A percentile compares a stretch with the other conserved stretches of the same genome.
phyloP scores from a whole-genome alignment of 1,140 invertebrate genomes.

The Psilanteris sp. region DNA sequence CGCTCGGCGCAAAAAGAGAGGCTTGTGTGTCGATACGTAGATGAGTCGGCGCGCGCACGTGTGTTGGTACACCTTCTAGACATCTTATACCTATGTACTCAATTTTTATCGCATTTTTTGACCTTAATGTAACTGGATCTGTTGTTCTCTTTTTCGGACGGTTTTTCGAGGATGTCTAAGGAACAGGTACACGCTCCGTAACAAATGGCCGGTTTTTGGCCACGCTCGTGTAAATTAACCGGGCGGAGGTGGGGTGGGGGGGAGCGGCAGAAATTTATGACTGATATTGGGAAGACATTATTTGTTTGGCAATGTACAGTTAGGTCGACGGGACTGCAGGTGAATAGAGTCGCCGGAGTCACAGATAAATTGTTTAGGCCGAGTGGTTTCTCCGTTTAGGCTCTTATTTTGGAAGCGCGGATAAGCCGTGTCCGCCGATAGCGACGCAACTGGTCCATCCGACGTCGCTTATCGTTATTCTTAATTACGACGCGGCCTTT shows the following conservation, averaged over 20 bases:
- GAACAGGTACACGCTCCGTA: constrained; percentile 53
- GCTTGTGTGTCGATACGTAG: constrained; percentile 49
- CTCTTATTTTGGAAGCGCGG: no score
- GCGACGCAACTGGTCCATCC: no score
- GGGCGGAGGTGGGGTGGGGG: not conserved
- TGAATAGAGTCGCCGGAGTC: constrained; percentile 11
- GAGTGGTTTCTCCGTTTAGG: not conserved
- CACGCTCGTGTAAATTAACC: constrained; percentile 48
- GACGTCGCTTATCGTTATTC: no score
- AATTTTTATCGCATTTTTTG: constrained; percentile 62
- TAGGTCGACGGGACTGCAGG: constrained; percentile 25
- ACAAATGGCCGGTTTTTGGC: constrained; percentile 51
- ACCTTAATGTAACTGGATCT: constrained; percentile 59
- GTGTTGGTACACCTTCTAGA: constrained; percentile 49
- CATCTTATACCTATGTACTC: constrained; percentile 58
- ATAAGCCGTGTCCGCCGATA: no score
- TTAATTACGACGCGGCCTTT: no score
- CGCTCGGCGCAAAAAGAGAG: constrained; percentile 37
- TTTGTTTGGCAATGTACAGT: constrained; percentile 25
- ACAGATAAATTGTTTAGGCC: constrained; percentile 31
- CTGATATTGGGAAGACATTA: constrained; percentile 44
- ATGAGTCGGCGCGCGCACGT: constrained; percentile 21
- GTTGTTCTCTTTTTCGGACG: constrained; percentile 52
- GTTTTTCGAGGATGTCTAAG: constrained; percentile 45
- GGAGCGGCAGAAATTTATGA: constrained; percentile 43